These are phyloP conservation scores for Salminus brasiliensis DNA, from an alignment of 2,113 vertebrate species.

Conservation along the genomic window DNA sequence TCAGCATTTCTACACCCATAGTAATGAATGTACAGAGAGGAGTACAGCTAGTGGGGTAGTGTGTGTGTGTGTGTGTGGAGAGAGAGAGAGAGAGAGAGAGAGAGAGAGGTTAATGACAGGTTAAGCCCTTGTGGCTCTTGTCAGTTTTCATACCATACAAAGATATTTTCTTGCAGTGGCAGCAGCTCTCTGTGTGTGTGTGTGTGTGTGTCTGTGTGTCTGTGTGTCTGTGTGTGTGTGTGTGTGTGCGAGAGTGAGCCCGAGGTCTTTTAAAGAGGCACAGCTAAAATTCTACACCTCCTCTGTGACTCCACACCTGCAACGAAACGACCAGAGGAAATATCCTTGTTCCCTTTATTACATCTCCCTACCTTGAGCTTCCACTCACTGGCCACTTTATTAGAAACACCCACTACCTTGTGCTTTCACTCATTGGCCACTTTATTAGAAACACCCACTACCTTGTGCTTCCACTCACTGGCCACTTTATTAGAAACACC, in stretches of 20 bases:
- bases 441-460: no score
- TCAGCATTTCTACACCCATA: no score
- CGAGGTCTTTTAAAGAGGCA: not conserved
- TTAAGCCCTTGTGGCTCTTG: not conserved
- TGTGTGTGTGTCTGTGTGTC: slow-evolving; percentile 30
- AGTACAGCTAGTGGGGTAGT: not conserved
- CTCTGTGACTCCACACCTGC: not conserved
- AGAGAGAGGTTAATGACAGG: slow-evolving; percentile 9
- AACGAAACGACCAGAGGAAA: not conserved
- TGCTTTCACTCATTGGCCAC: no score
- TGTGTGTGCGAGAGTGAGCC: not conserved
- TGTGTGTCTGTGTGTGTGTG: slow-evolving; percentile 7
- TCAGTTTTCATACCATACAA: not conserved
- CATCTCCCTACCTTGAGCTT: no score
- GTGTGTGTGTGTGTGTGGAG: not conserved
- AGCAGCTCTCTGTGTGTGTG: slow-evolving; percentile 15
- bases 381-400: not conserved
- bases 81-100: not conserved
- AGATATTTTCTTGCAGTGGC: not conserved
- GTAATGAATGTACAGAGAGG: not conserved
- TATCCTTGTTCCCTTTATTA: not conserved
- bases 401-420: not conserved
- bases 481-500: no score
- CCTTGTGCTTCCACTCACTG: no score
- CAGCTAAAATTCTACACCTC: not conserved